Base-by-base conservation (phyloP, 2,888 invertebrate genomes). In the Tenodera sinensis region DNA sequence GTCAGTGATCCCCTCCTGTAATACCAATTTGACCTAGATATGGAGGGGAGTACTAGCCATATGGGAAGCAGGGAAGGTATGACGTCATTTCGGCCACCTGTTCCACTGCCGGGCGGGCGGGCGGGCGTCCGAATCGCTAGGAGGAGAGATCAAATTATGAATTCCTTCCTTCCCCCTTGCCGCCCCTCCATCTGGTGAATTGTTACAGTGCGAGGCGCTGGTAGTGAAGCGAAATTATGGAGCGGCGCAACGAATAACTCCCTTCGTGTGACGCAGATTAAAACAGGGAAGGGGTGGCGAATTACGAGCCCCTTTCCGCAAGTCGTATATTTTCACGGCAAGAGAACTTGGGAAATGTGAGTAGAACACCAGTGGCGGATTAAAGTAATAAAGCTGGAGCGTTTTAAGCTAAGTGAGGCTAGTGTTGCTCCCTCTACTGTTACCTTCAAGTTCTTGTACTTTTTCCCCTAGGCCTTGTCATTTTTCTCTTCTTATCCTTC, bases 251-350 rank as follows among this genome's bases (percentile, higher is more conserved):
- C 54, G 54, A 71, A 71, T 71, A 71, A 71, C 54, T 71, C 54
- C 54, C 88, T 88, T 85, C 71, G 84, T 88, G 85, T 88, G 88
- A 88, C 88, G 88, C 85, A 88, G 88, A 88, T 88, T 88, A 88
- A 88, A 88, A 84, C 88, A 42, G 88, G 83, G 88, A 42, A 88
- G 42, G 71, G 84, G 88, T 85, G 82, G 84, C 88, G 85, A 88
- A 88, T 88, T 88, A 88, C 88, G 71, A 34, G 42, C 84, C 71
- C 88, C 88, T 88, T 88, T 88, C 88, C 71, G 82, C 88, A 88
- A 88, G 83, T 88, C 88, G 83, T 88, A 88, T 88, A 88, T 88
- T 88, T 83, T 88, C 88, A 71, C 54, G 54, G 54, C 54, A 71
- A 71, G 54, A 71, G 54, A 71, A 71, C 54, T 71, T 71, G 54